A percentile compares a stretch with the other conserved stretches of the same genome.
Evolutionary conservation across 2,797 vertebrate species (phyloP).

Genomic region (Erpetoichthys calabaricus): DNA sequence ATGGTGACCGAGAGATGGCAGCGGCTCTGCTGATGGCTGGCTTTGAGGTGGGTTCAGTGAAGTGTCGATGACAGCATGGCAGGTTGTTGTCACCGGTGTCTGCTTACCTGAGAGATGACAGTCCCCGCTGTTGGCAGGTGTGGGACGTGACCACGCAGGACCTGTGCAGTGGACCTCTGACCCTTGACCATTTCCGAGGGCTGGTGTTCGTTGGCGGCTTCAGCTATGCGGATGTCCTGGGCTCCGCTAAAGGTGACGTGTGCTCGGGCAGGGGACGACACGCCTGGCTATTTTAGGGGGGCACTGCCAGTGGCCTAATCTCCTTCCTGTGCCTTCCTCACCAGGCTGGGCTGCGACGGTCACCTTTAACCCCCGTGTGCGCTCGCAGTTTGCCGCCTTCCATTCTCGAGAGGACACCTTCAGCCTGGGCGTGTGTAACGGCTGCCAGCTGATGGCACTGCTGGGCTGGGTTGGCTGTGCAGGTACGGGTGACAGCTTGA

Average conservation of each 20-base stretch:
- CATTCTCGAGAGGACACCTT: slow-evolving; percentile 58
- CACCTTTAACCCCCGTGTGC: slow-evolving; percentile 53
- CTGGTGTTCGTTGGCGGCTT: slow-evolving; percentile 86
- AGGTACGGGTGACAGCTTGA: slow-evolving; percentile 13
- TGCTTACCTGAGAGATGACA: background rate
- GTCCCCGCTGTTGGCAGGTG: slow-evolving; percentile 40
- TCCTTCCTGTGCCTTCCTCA: background rate
- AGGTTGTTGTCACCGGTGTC: background rate
- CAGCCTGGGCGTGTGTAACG: slow-evolving; percentile 83
- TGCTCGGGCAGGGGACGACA: no score
- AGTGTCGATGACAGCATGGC: background rate
- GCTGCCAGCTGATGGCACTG: slow-evolving; percentile 77
- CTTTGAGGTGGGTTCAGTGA: slow-evolving; percentile 57
- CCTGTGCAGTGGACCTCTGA: slow-evolving; percentile 56
- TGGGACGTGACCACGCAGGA: slow-evolving; percentile 91
- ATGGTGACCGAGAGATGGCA: slow-evolving; percentile 81
- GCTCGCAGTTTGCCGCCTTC: slow-evolving; percentile 62
- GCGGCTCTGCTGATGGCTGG: slow-evolving; percentile 69
- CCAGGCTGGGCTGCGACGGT: slow-evolving; percentile 79
- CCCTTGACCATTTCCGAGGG: slow-evolving; percentile 61
- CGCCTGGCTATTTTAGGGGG: no score
- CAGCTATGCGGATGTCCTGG: slow-evolving; percentile 79
- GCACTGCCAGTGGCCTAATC: no score
- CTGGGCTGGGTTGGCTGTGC: slow-evolving; percentile 71
- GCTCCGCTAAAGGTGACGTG: slow-evolving; percentile 70